phyloP scores from a whole-genome alignment of 1,140 invertebrate species.

The Eciton burchellii region DNA sequence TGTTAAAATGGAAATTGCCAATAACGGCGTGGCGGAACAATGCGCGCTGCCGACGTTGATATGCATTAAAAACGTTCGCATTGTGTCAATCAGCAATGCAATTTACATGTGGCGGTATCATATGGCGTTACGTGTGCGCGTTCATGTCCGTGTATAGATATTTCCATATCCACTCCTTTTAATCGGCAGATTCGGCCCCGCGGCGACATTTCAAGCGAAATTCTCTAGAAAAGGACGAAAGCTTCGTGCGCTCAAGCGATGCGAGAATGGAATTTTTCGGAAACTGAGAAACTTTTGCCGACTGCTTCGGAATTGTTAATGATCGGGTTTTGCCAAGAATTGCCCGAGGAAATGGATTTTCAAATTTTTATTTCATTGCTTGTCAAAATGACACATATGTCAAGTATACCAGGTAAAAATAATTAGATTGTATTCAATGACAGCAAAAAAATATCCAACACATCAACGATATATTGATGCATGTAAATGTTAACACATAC shows the following conservation, averaged over 20 bases:
- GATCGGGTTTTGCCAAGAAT: too few relatives aligned
- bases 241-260: background rate
- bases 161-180: background rate
- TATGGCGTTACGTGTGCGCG: background rate
- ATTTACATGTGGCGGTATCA: conserved; percentile 54
- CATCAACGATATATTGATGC: too few relatives aligned
- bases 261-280: background rate
- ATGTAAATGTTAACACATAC: too few relatives aligned
- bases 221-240: background rate
- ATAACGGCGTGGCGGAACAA: conserved; percentile 52
- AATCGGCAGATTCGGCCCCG: background rate
- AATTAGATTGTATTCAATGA: too few relatives aligned
- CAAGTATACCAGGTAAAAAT: too few relatives aligned
- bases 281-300: background rate
- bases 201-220: background rate
- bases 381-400: too few relatives aligned
- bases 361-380: too few relatives aligned
- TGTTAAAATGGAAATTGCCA: conserved; percentile 47
- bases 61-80: conserved; percentile 64
- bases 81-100: conserved; percentile 63
- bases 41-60: conserved; percentile 44
- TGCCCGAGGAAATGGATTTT: too few relatives aligned
- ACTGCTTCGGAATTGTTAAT: too few relatives aligned
- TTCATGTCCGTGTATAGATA: background rate
- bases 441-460: too few relatives aligned